These are phyloP conservation scores for Euzetes globulus DNA, from an alignment of 2,888 invertebrate species.

Conservation along the genomic window DNA sequence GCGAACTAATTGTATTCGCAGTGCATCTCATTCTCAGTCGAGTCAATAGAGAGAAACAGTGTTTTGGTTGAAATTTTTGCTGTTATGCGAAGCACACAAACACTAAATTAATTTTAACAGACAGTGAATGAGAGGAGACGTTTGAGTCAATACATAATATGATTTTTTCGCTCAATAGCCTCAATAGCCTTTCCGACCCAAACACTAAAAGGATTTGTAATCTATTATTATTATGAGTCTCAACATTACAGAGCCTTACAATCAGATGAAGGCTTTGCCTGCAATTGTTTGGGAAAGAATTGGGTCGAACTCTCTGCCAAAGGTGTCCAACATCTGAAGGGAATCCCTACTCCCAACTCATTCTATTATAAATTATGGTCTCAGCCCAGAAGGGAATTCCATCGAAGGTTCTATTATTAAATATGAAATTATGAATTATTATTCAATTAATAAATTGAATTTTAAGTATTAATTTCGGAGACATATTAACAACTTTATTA, in stretches of 20 bases:
- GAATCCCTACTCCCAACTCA: no score
- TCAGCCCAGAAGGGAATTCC: no score
- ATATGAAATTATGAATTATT: no score
- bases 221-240: slow-evolving; percentile 23
- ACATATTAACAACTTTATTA: neutral
- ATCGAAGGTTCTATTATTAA: no score
- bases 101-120: slow-evolving; percentile 3
- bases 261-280: neutral
- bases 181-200: neutral
- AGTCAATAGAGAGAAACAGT: no score
- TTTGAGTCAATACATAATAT: neutral
- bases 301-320: neutral
- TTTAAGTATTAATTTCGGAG: neutral
- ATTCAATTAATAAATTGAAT: neutral
- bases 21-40: no score
- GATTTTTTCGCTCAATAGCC: neutral
- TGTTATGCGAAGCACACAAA: neutral
- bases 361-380: no score
- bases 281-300: neutral
- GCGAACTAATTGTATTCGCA: no score
- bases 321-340: no score
- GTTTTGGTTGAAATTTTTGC: neutral
- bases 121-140: neutral
- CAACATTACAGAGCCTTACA: neutral
- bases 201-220: slow-evolving; percentile 10